Percentiles rank a stretch among this genome's conserved stretches.
These are phyloP conservation scores for Drosophila nigrodunni DNA, from an alignment of 1,140 invertebrate species.

Conservation along the genomic window DNA sequence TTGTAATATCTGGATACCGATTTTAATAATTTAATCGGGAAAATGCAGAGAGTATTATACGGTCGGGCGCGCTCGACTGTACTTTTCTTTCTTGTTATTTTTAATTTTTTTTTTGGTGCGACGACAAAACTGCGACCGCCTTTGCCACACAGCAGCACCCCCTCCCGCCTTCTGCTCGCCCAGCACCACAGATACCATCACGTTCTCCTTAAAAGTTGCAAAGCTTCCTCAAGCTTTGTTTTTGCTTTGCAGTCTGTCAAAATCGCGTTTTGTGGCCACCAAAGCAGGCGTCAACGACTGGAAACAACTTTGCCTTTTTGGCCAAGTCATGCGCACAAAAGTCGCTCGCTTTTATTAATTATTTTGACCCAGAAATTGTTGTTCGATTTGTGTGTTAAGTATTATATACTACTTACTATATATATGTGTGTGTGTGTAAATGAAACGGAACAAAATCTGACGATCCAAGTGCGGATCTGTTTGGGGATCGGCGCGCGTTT, in stretches of 20 bases:
- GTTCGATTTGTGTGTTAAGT: conserved; percentile 51
- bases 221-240: conserved; percentile 33
- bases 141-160: background rate
- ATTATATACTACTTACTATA: conserved; percentile 31
- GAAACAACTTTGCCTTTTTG: conserved; percentile 38
- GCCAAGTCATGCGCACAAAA: conserved; percentile 69
- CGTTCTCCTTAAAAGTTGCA: conserved; percentile 14
- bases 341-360: conserved; percentile 73
- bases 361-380: conserved; percentile 76
- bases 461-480: conserved; percentile 32
- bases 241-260: conserved; percentile 7
- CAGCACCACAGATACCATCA: background rate
- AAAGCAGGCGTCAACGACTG: conserved; percentile 5
- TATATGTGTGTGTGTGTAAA: background rate
- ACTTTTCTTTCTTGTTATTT: no score
- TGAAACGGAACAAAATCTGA: conserved; percentile 37
- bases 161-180: background rate
- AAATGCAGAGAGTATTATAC: no score
- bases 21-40: no score
- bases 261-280: conserved; percentile 25
- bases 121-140: conserved; percentile 55
- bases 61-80: no score
- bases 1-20: no score
- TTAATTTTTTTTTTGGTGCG: conserved; percentile 24
- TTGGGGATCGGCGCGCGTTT: conserved; percentile 67